Conservation (phyloP, 2,888 invertebrate species). For the Cerceris ruficornis region DNA sequence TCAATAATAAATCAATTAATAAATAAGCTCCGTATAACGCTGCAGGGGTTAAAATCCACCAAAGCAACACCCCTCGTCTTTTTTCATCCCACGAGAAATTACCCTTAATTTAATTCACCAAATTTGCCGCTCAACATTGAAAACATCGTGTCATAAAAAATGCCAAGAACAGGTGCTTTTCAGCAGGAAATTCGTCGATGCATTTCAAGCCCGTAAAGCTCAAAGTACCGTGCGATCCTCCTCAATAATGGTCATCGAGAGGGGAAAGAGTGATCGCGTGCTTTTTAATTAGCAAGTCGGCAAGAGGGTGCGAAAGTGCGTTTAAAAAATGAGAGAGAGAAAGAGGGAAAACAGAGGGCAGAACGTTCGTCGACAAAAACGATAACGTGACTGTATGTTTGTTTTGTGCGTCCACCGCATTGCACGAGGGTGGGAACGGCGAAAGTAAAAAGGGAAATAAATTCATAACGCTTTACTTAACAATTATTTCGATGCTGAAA, state of each 20-base stretch:
- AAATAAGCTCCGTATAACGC: too few species aligned
- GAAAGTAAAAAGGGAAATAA: not conserved
- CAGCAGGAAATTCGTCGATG: conserved; percentile 32
- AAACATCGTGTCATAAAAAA: too few species aligned
- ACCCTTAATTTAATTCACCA: too few species aligned
- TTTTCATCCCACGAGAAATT: too few species aligned
- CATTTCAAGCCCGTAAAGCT: not conserved
- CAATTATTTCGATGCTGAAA: conserved; percentile 45
- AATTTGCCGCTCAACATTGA: too few species aligned
- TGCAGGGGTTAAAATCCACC: too few species aligned
- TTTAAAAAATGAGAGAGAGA: not conserved
- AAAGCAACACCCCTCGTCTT: too few species aligned
- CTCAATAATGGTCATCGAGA: conserved; percentile 29
- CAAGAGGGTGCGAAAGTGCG: not conserved
- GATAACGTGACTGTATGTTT: not conserved
- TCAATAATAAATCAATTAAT: too few species aligned
- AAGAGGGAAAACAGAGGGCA: conserved; percentile 12
- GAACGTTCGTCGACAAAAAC: conserved; percentile 11
- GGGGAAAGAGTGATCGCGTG: conserved; percentile 16
- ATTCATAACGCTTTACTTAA: conserved; percentile 38
- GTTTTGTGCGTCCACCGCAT: not conserved
- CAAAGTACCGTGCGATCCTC: conserved; percentile 10
- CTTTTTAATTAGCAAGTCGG: conserved; percentile 34
- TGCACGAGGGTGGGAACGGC: not conserved
- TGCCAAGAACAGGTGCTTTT: conserved; percentile 7